These are phyloP conservation scores for Xenotilapia longispinis DNA, from an alignment of 2,113 vertebrate genomes.

Conservation along the genomic window DNA sequence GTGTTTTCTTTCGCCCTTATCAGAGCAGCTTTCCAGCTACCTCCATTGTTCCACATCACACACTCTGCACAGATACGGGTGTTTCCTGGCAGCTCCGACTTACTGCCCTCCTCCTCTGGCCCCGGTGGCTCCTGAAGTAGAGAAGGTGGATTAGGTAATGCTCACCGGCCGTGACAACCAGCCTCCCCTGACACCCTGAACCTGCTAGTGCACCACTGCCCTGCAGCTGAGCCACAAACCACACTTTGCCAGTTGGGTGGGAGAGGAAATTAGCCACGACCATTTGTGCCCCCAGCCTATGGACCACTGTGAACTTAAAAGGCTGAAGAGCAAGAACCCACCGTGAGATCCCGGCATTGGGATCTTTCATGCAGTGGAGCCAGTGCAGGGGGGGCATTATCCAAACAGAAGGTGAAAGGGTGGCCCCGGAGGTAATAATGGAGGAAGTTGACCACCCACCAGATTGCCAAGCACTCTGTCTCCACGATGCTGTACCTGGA, in stretches of 20 bases:
- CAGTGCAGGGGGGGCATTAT: neutral
- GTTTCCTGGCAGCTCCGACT: neutral
- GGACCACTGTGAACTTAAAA: neutral
- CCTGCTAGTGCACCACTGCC: neutral
- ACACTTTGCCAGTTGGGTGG: neutral
- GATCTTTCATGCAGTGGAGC: neutral
- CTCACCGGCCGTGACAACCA: neutral
- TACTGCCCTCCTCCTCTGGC: neutral
- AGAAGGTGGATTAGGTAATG: neutral
- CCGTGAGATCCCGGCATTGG: neutral
- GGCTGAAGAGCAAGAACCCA: neutral
- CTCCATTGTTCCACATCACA: neutral
- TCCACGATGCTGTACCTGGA: neutral
- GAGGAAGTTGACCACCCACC: neutral
- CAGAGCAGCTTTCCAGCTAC: neutral
- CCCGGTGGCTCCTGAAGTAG: neutral
- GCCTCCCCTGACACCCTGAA: neutral
- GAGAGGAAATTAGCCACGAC: neutral
- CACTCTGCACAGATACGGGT: neutral
- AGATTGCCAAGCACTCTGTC: neutral
- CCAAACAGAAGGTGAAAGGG: neutral
- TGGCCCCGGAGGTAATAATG: neutral
- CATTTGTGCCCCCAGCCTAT: neutral
- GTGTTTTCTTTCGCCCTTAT: neutral
- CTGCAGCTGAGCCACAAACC: neutral